phyloP scores from a whole-genome alignment of 2,888 invertebrate genomes.

The Meliscaeva auricollis region DNA sequence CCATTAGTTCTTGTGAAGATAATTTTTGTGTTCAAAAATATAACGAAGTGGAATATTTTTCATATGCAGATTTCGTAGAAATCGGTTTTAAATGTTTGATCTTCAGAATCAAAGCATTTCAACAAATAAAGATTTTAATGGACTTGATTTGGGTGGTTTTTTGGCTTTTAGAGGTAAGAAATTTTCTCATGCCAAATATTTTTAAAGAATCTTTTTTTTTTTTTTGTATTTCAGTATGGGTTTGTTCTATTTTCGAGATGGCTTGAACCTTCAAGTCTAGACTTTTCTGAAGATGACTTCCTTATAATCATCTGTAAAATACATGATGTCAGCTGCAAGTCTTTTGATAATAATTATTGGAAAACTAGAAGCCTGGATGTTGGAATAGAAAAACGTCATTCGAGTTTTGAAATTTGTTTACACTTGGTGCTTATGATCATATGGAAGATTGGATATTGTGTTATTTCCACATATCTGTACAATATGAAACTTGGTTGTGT shows the following conservation, averaged over 20 bases:
- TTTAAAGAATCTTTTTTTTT: background rate
- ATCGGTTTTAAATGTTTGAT: background rate
- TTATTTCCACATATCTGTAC: too few relatives aligned
- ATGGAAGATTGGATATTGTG: background rate
- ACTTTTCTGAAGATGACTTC: too few relatives aligned
- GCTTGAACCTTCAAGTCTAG: too few relatives aligned
- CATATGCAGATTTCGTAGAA: background rate
- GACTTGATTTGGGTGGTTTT: background rate
- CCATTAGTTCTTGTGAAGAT: background rate
- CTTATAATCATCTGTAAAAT: too few relatives aligned
- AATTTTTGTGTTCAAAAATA: background rate
- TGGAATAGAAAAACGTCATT: background rate
- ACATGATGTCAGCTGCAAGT: too few relatives aligned
- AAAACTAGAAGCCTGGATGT: background rate
- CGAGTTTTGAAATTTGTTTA: background rate
- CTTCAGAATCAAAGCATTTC: background rate
- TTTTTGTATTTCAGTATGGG: background rate
- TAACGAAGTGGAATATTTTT: background rate
- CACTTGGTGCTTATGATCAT: background rate
- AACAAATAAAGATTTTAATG: background rate
- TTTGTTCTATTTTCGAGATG: too few relatives aligned
- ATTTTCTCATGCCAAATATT: background rate
- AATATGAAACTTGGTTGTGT: too few relatives aligned
- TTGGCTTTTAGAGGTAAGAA: background rate
- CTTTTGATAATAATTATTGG: background rate